A percentile compares a stretch with the other conserved stretches of the same genome.
phyloP scores from a whole-genome alignment of 2,113 vertebrate species.

The Thalassoma bifasciatum region DNA sequence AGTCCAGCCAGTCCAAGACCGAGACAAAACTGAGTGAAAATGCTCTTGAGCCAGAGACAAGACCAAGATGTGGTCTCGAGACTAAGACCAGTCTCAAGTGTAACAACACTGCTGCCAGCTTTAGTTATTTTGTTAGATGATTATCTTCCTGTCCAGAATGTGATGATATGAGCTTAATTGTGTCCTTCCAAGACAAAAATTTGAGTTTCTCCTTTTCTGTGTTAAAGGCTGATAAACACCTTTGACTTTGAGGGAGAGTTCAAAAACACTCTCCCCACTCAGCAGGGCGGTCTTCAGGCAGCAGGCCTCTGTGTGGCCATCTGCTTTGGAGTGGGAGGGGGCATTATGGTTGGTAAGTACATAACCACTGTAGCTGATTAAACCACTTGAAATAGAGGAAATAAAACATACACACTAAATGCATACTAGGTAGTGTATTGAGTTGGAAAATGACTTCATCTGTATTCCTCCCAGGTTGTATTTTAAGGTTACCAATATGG shows the following conservation, averaged over 20 bases:
- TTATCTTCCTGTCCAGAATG: no score
- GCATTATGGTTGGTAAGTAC: conserved; percentile 89
- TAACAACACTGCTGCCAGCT: no score
- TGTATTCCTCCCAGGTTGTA: conserved; percentile 80
- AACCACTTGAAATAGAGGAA: no score
- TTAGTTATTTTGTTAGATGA: no score
- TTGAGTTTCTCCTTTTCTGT: not conserved
- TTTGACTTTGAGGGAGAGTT: conserved; percentile 82
- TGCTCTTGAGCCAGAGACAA: no score
- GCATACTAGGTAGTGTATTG: not conserved
- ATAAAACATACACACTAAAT: not conserved
- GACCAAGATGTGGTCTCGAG: no score
- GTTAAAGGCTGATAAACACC: conserved; percentile 82
- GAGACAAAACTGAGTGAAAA: no score
- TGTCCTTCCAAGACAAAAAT: no score
- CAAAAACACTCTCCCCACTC: conserved; percentile 42
- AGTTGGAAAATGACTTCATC: not conserved
- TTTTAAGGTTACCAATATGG: conserved; percentile 93
- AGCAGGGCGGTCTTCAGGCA: conserved; percentile 90
- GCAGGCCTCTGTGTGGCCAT: conserved; percentile 90
- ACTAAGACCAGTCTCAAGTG: no score
- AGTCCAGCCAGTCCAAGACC: no score
- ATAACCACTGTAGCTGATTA: not conserved
- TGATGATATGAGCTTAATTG: no score
- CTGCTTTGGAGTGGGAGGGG: conserved; percentile 90